Percentiles rank a stretch among this genome's conserved stretches.
Evolutionary conservation across 2,888 invertebrate species (phyloP).

Genomic region (Prionchulus punctatus): DNA sequence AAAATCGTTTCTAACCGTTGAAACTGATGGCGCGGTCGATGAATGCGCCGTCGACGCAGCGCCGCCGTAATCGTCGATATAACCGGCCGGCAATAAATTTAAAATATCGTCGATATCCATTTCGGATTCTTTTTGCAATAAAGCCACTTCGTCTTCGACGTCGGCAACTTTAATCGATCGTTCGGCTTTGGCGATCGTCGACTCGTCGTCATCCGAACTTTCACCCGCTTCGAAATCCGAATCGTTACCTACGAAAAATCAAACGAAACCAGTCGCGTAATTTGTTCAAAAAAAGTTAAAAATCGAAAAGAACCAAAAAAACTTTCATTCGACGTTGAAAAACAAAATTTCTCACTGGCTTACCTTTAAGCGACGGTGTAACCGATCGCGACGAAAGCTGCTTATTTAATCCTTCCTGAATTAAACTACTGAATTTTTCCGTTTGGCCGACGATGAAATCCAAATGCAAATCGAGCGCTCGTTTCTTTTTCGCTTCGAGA

Average conservation of each 20-base stretch:
- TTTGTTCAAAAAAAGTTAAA: not conserved
- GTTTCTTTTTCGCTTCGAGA: slow-evolving; percentile 80
- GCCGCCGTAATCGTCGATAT: slow-evolving; percentile 42
- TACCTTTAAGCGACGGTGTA: too few relatives aligned
- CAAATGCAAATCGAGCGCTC: slow-evolving; percentile 83
- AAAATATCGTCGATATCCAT: slow-evolving; percentile 72
- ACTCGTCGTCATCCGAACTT: slow-evolving; percentile 50
- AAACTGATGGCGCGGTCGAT: too few relatives aligned
- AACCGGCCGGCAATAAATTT: slow-evolving; percentile 59
- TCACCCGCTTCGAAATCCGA: slow-evolving; percentile 20
- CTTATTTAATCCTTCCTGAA: slow-evolving; percentile 21
- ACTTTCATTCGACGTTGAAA: too few relatives aligned
- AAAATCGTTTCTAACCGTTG: too few relatives aligned
- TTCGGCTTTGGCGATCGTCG: slow-evolving; percentile 61
- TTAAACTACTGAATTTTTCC: slow-evolving; percentile 55
- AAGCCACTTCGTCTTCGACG: slow-evolving; percentile 58
- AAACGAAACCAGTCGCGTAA: too few relatives aligned
- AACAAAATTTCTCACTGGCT: too few relatives aligned
- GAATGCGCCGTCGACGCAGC: not conserved
- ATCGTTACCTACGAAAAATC: too few relatives aligned
- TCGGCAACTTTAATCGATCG: slow-evolving; percentile 48
- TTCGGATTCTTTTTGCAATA: slow-evolving; percentile 69
- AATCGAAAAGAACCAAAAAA: not conserved
- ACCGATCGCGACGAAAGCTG: too few relatives aligned
- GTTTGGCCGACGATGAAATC: slow-evolving; percentile 96